Percentiles rank a stretch among this genome's conserved stretches.
phyloP scores from a whole-genome alignment of 1,140 invertebrate species.

The Holcopasites calliopsidis region DNA sequence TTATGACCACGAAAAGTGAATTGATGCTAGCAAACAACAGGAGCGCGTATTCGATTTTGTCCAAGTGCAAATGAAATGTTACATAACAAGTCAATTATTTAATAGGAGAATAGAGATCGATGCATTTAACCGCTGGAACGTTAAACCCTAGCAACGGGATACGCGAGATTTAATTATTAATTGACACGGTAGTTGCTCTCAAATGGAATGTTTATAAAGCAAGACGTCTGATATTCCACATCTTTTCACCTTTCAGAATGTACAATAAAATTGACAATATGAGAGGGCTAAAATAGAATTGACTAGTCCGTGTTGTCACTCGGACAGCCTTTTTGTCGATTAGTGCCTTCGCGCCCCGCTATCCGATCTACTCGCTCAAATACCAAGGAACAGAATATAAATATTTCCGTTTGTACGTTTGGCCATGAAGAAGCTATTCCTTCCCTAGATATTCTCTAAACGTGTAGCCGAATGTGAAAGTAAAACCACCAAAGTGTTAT shows the following conservation, averaged over 20 bases:
- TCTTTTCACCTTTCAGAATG: constrained; percentile 35
- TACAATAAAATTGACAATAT: constrained; percentile 48
- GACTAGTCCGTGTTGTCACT: constrained; percentile 16
- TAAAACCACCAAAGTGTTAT: constrained; percentile 54
- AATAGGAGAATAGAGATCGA: no score
- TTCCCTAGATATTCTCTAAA: constrained; percentile 35
- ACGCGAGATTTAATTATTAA: constrained; percentile 27
- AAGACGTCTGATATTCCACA: constrained; percentile 7
- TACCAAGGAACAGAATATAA: constrained; percentile 29
- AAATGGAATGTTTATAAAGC: constrained; percentile 41
- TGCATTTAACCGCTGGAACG: neutral
- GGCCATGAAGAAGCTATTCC: constrained; percentile 47
- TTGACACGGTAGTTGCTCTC: constrained; percentile 33
- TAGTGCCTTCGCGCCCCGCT: constrained; percentile 2
- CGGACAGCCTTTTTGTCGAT: constrained; percentile 39
- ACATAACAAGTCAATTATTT: no score
- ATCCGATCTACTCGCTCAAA: constrained; percentile 11
- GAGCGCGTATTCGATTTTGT: no score
- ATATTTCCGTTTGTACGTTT: constrained; percentile 33
- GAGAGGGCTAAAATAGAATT: constrained; percentile 50
- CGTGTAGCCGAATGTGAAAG: constrained; percentile 35
- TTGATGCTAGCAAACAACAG: neutral
- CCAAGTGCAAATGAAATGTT: no score
- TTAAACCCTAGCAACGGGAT: neutral
- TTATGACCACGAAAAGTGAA: neutral